Evolutionary conservation across 2,797 vertebrate species (phyloP), one percentile per base, ranked within the genome.

Genomic region (Triplophysa bombifrons): DNA sequence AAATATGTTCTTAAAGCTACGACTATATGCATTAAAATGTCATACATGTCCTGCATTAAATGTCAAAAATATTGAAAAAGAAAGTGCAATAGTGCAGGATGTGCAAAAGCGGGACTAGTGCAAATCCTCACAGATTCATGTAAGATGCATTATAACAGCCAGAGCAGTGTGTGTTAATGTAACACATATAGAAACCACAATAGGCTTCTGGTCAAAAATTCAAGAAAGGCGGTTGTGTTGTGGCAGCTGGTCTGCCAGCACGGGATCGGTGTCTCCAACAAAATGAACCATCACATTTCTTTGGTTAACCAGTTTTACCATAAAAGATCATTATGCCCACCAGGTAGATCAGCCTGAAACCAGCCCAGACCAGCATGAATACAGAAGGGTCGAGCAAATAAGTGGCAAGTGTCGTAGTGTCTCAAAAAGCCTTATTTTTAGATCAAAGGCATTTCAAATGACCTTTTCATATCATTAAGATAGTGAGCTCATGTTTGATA

Each of bases 391-490:
- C 4, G 6, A 14, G 27, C 7, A 17, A 44, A 19, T 9, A 41
- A 44, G 46, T 55, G 38, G 10, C 25, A 20, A 55, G 22, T 4
- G 41, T 34, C 48, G 34, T 30, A 17, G 19, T 48, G 72, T 66
- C 61, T 79, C 60, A 44, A 17, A 20, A 79, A 64, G 53, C 20
- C 48, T 44, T 68, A 67, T 48, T 65, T 67, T 20, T 38, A 50
- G 60, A 77, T 83, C 69, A 80, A 72, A 83, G 78, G 63, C 44
- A 69, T 66, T 74, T 41, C 46, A 66, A 48, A 72, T 34, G 72
- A 27, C 63, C 72, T 79, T 53, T 71, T 19, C 3, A 55, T 80
- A 16, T 75, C 71, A 67, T 68, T 67, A 48, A 68, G 67, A 72
- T 72, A 74, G 65, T 17, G 17, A 70, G 30, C 38, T 64, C 12